Evolutionary conservation across 2,888 invertebrate species (phyloP), one percentile per base, ranked within the genome.

Genomic region (Drosophila formosana): DNA sequence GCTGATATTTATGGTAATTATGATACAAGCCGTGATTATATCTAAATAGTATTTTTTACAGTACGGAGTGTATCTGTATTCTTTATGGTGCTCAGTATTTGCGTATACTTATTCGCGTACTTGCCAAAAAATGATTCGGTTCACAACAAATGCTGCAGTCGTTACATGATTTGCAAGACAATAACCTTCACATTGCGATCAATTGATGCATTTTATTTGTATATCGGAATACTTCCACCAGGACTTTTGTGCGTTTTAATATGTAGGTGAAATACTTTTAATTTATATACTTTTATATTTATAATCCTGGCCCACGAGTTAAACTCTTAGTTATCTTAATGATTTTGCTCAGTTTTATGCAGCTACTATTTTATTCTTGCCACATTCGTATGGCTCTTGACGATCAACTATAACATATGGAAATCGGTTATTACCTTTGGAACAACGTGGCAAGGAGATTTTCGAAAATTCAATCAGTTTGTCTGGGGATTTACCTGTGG

Each of bases 321-420:
- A 1, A 18, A 18, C 18, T 18, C 18, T 18, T 18, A 18, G 18
- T 18, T 18, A 18, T 18, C 18, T 9, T 9, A 4, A n/a, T 32
- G n/a, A 46, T 55, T 32, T 34, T 8, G 41, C 11, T 37, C 3
- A 58, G 58, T 7, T 28, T 9, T 30, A 4, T 18, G n/a, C 3
- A 49, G 39, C 13, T 50, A 49, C n/a, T 60, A 50, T 32, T 25
- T 4, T 9, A 23, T 50, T 9, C 6, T 50, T n/a, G 11, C 41
- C 9, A 43, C 58, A 32, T 60, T 41, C 25, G 41, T 43, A 7
- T 60, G 58, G 58, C 58, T 60, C 5, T n/a, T 60, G 32, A 4
- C 41, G n/a, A 60, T 60, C 1, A 60, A 60, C 23, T 60, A n/a
- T 37, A 60, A 50, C 9, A 13, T 60, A 43, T 43, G 58, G 58